A percentile compares a stretch with the other conserved stretches of the same genome.
Conservation (phyloP, 2,888 invertebrate genomes). For the Tyria jacobaeae region DNA sequence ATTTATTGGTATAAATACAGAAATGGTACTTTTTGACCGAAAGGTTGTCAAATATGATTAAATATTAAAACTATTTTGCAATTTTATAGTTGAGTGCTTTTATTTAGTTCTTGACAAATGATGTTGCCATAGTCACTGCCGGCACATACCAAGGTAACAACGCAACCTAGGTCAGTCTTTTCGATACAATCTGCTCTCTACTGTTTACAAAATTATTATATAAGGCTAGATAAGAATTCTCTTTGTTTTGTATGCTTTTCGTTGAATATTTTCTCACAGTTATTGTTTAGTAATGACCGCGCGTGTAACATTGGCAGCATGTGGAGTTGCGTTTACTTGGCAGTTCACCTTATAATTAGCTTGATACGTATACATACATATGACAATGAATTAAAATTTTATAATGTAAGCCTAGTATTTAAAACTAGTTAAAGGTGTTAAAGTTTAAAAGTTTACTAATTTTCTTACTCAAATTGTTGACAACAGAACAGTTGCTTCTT, state of each 20-base stretch:
- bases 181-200: conserved; percentile 21
- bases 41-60: too few species aligned
- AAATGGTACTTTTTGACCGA: too few species aligned
- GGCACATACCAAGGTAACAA: conserved; percentile 3
- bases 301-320: conserved; percentile 30
- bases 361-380: conserved; percentile 5
- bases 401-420: conserved; percentile 10
- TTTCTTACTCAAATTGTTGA: not conserved
- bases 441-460: not conserved
- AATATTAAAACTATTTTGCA: too few species aligned
- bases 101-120: not conserved
- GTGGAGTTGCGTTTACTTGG: conserved; percentile 24
- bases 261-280: conserved; percentile 53
- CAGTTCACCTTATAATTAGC: conserved; percentile 30
- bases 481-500: not conserved
- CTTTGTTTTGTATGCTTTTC: conserved; percentile 34
- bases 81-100: too few species aligned
- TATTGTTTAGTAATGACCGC: conserved; percentile 40
- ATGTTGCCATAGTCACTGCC: not conserved
- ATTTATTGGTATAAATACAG: too few species aligned
- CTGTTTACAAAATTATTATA: conserved; percentile 29
- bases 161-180: conserved; percentile 17
- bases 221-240: conserved; percentile 29
- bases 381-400: conserved; percentile 10
- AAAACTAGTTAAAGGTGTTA: not conserved